Evolutionary conservation across 1,140 invertebrate genomes (phyloP).

Genomic region (Galleria mellonella): DNA sequence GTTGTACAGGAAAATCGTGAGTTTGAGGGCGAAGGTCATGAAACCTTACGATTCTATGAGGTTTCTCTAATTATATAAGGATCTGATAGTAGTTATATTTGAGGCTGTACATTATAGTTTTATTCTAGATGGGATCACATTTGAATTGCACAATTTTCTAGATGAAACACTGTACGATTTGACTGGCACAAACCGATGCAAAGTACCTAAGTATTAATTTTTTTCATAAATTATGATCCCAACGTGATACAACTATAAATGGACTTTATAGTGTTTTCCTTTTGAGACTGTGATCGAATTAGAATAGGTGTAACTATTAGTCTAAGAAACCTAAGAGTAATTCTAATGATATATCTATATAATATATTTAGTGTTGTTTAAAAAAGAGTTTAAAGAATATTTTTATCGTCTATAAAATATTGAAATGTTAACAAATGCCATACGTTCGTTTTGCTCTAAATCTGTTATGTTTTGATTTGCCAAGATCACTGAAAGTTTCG

Average conservation of each 20-base stretch:
- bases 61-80: conserved; percentile 40
- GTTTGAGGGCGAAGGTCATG: conserved; percentile 49
- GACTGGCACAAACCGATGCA: neutral
- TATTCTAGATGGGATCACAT: conserved; percentile 28
- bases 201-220: neutral
- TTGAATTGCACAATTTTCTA: neutral
- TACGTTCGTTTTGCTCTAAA: too few relatives aligned
- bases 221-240: conserved; percentile 1
- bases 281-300: conserved; percentile 59
- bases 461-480: too few relatives aligned
- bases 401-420: too few relatives aligned
- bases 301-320: conserved; percentile 14
- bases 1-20: conserved; percentile 31
- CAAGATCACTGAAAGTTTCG: too few relatives aligned
- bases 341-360: too few relatives aligned
- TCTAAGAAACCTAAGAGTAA: neutral
- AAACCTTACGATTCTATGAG: conserved; percentile 64
- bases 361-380: too few relatives aligned
- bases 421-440: too few relatives aligned
- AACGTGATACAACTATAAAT: conserved; percentile 19
- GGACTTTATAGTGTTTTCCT: conserved; percentile 39
- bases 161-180: neutral
- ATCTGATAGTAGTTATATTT: conserved; percentile 28
- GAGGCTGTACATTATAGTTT: conserved; percentile 43
- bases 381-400: too few relatives aligned